phyloP scores from a whole-genome alignment of 2,113 vertebrate species.

The Leuciscus idus region DNA sequence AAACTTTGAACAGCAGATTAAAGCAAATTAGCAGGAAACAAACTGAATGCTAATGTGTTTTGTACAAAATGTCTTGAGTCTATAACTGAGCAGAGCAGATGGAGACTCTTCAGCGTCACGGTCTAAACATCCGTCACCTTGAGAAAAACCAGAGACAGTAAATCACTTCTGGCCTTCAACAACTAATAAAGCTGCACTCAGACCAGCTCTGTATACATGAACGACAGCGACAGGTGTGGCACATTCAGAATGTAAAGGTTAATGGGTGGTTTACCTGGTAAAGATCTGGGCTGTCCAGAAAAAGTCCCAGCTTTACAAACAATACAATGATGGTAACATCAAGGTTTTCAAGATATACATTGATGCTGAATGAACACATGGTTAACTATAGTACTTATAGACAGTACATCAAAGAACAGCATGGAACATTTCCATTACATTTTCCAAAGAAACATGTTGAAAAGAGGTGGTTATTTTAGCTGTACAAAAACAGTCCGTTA shows the following conservation, averaged over 20 bases:
- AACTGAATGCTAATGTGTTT: background rate
- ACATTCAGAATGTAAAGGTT: background rate
- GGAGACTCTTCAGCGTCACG: constrained; percentile 12
- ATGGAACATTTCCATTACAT: too few species aligned
- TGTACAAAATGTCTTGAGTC: background rate
- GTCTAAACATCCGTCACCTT: constrained; percentile 51
- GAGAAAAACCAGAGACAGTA: constrained; percentile 45
- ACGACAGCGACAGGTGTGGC: background rate
- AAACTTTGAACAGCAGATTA: background rate
- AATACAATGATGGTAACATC: background rate
- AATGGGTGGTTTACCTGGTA: background rate
- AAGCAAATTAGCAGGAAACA: background rate
- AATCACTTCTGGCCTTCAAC: constrained; percentile 41
- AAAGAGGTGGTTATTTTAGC: too few species aligned
- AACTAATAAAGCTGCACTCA: constrained; percentile 35
- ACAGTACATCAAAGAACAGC: too few species aligned
- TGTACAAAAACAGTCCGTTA: too few species aligned
- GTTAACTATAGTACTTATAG: too few species aligned
- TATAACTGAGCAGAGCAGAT: background rate
- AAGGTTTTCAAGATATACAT: too few species aligned
- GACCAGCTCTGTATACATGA: background rate
- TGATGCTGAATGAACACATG: too few species aligned
- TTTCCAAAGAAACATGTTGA: too few species aligned
- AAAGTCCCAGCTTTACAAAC: background rate
- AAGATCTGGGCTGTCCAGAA: background rate